Percentiles rank a stretch among this genome's conserved stretches.
Conservation (phyloP, 2,113 vertebrate species). For the Phyllostomus hastatus region DNA sequence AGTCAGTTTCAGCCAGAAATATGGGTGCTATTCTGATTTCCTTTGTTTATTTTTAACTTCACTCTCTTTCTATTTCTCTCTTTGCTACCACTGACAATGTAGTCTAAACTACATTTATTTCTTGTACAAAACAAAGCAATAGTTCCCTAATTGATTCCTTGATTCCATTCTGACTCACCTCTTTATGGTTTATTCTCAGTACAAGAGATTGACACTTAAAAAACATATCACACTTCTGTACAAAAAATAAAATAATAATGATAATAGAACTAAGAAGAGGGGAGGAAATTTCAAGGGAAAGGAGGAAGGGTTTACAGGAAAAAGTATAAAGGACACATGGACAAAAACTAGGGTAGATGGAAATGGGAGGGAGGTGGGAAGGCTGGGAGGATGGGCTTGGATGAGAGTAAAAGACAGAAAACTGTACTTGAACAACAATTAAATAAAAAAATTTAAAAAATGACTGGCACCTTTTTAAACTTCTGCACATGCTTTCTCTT, state of each 20-base stretch:
- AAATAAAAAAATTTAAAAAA: background rate
- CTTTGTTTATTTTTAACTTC: background rate
- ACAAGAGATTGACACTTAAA: background rate
- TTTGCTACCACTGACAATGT: background rate
- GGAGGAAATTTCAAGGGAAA: too few species aligned
- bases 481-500: background rate
- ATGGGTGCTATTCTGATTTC: background rate
- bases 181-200: background rate
- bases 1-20: background rate
- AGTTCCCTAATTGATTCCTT: background rate
- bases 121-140: background rate
- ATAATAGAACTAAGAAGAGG: background rate
- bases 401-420: too few species aligned
- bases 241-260: background rate
- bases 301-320: too few species aligned
- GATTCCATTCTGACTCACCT: background rate
- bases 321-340: too few species aligned
- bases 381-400: too few species aligned
- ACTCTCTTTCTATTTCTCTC: background rate
- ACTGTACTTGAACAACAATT: too few species aligned
- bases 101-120: background rate
- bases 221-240: background rate
- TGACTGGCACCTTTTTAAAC: background rate
- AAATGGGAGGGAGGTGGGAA: too few species aligned
- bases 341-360: too few species aligned